phyloP scores from a whole-genome alignment of 2,888 invertebrate species.

The Nephrocerus scutellatus region DNA sequence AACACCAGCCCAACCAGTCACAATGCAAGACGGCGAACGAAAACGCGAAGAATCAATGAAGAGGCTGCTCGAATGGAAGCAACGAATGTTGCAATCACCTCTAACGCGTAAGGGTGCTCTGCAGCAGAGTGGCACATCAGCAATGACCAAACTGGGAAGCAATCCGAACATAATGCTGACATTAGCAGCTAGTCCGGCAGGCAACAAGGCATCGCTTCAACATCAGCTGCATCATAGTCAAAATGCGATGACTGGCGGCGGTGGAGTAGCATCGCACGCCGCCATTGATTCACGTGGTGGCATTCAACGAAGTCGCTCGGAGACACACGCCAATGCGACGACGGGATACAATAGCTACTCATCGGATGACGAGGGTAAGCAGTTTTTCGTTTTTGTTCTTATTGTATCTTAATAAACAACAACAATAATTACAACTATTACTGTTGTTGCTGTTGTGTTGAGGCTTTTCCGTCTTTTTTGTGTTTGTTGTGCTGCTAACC shows the following conservation, averaged over 20 bases:
- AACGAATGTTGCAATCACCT: slow-evolving; percentile 85
- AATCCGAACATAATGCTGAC: slow-evolving; percentile 42
- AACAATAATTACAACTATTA: too few relatives aligned
- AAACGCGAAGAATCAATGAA: slow-evolving; percentile 90
- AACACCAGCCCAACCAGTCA: slow-evolving; percentile 22
- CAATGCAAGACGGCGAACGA: slow-evolving; percentile 59
- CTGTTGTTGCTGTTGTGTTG: too few relatives aligned
- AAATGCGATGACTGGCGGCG: slow-evolving; percentile 1
- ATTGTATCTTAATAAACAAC: not conserved
- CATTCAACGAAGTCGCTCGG: slow-evolving; percentile 47
- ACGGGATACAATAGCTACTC: slow-evolving; percentile 71
- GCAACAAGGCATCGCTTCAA: too few relatives aligned
- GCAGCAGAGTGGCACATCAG: slow-evolving; percentile 48
- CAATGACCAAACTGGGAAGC: slow-evolving; percentile 45
- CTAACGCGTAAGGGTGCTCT: slow-evolving; percentile 70
- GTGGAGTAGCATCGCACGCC: slow-evolving; percentile 1
- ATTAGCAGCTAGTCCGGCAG: slow-evolving; percentile 16
- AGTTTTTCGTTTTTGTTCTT: slow-evolving; percentile 30
- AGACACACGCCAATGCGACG: slow-evolving; percentile 50
- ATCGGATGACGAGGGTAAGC: slow-evolving; percentile 86
- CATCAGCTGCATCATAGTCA: slow-evolving; percentile 9
- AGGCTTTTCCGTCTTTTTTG: too few relatives aligned
- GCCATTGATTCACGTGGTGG: slow-evolving; percentile 22
- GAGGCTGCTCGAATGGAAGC: slow-evolving; percentile 83
- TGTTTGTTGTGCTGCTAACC: too few relatives aligned